These are phyloP conservation scores for Cheirogaleus major DNA, from an alignment of 2,797 vertebrate genomes.

Conservation along the genomic window DNA sequence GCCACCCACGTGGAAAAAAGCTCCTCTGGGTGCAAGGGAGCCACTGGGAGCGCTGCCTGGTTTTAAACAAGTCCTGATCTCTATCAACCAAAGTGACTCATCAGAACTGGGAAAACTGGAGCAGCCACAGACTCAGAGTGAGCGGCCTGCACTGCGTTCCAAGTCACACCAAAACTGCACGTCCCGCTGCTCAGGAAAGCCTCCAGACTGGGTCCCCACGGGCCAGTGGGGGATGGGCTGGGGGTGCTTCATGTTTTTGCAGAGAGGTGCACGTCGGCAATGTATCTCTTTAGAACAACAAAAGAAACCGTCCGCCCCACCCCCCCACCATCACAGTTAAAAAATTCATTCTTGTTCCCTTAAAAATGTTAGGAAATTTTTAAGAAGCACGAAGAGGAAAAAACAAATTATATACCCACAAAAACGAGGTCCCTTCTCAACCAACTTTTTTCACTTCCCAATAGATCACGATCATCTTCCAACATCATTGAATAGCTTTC, in stretches of 20 bases:
- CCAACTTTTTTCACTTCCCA: background rate
- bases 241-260: background rate
- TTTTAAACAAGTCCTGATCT: background rate
- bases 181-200: background rate
- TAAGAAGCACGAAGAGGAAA: background rate
- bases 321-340: too few relatives aligned
- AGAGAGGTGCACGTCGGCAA: background rate
- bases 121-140: accelerated
- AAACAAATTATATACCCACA: background rate
- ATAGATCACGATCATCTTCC: background rate
- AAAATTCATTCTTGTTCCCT: background rate
- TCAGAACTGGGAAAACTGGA: background rate
- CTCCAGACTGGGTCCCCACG: background rate
- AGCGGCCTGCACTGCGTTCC: background rate
- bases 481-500: background rate
- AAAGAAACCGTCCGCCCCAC: background rate
- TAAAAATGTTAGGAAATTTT: background rate
- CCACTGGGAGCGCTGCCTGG: accelerated
- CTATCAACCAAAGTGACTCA: background rate
- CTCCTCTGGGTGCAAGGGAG: background rate
- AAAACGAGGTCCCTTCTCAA: background rate
- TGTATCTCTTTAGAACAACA: background rate
- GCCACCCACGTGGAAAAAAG: background rate
- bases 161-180: background rate
- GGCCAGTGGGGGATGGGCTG: background rate